Evolutionary conservation across 2,113 vertebrate genomes (phyloP), one percentile per base, ranked within the genome.

Genomic region (Myocastor coypus): DNA sequence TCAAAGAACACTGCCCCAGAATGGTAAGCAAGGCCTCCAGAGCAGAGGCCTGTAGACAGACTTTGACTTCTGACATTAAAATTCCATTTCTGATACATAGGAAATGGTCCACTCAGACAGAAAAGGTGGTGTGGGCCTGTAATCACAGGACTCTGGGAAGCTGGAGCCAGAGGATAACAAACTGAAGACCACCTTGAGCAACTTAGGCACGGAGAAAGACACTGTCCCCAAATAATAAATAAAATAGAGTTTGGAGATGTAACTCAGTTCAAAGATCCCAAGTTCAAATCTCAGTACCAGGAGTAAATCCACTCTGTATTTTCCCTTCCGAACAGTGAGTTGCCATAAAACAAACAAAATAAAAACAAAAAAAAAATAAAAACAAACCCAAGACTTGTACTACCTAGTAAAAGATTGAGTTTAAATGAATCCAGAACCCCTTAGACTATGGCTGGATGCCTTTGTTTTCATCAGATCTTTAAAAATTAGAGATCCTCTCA

Each of bases 1-100:
- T 68, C 95, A 83, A 69, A 46, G 22, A 82, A 50, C 8, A 8
- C 87, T 37, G 6, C 37, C 87, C 66, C 85, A 85, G 94, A 96
- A 64, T 83, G 83, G 87, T 88, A 61, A 75, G 50, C 85, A 84
- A 81, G 83, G 46, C 83, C 83, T 77, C 2, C 59, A 46, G 92
- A 86, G n/a, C 87, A 22, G 59, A 91, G 69, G 42, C 50, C n/a
- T 12, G 42, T 34, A 89, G 26, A 77, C 52, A 64, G 16, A 75
- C 81, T 69, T 59, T 52, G 75, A 42, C 5, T 12, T 87, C 68
- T 94, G 69, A 57, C 22, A n/a, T 50, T 26, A 63, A 68, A 88
- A 40, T 86, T 55, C 40, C 52, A 32, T 40, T n/a, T 80, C 77
- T 80, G 75, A 50, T 30, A 14, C 40, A 16, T 77, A 77, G 40